Evolutionary conservation across 1,140 invertebrate genomes (phyloP).

Genomic region (Drosophila fuyamai): DNA sequence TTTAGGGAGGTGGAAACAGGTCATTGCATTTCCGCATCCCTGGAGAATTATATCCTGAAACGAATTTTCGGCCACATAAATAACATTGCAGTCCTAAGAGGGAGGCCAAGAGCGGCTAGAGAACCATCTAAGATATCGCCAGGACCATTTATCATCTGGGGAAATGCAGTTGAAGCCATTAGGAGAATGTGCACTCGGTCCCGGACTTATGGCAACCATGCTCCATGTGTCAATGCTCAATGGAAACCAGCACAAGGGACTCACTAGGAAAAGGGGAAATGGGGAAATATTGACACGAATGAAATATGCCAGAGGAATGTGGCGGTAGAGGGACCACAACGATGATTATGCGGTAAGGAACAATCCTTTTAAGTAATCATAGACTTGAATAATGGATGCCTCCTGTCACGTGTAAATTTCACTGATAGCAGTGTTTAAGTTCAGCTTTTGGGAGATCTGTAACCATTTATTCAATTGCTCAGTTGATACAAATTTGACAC

Average conservation of each 20-base stretch:
- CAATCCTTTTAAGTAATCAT: slow-evolving; percentile 48
- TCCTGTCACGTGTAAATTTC: slow-evolving; percentile 10
- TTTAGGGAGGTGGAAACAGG: slow-evolving; percentile 13
- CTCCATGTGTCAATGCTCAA: slow-evolving; percentile 48
- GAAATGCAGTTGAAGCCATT: slow-evolving; percentile 49
- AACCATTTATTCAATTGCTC: not conserved
- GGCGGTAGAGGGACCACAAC: slow-evolving; percentile 7
- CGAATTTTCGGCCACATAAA: slow-evolving; percentile 59
- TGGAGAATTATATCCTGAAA: slow-evolving; percentile 10
- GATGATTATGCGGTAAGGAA: slow-evolving; percentile 44
- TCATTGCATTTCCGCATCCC: slow-evolving; percentile 34
- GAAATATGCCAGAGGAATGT: slow-evolving; percentile 38
- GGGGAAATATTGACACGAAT: slow-evolving; percentile 19
- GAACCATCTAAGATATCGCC: slow-evolving; percentile 22
- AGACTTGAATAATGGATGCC: slow-evolving; percentile 42
- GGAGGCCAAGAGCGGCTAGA: slow-evolving; percentile 3
- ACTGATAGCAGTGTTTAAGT: slow-evolving; percentile 7
- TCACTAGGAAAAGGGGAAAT: not conserved
- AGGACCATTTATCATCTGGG: slow-evolving; percentile 55
- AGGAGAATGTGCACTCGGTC: slow-evolving; percentile 32
- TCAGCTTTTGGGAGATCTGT: not conserved
- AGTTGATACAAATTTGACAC: slow-evolving; percentile 3
- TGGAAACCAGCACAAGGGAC: slow-evolving; percentile 33
- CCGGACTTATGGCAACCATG: slow-evolving; percentile 53
- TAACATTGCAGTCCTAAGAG: slow-evolving; percentile 17